Evolutionary conservation across 2,797 vertebrate species (phyloP).

Genomic region (Molossus molossus): DNA sequence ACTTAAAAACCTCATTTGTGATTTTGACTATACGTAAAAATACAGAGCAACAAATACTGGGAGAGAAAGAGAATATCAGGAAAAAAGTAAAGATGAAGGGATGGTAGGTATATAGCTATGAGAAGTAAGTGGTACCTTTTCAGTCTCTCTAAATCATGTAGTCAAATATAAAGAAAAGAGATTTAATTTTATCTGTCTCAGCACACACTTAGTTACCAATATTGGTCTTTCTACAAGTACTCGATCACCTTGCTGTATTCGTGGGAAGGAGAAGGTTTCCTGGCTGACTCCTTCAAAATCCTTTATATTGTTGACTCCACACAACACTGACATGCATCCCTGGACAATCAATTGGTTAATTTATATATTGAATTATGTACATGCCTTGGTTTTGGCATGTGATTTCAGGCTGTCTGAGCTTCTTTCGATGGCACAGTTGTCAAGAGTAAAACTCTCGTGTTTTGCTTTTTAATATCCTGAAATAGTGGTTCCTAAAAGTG

Average conservation of each 20-base stretch:
- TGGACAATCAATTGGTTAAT: background rate
- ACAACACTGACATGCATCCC: background rate
- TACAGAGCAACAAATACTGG: background rate
- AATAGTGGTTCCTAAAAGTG: background rate
- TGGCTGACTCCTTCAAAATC: slow-evolving; percentile 52
- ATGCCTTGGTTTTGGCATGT: background rate
- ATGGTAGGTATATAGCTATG: background rate
- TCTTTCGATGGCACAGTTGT: background rate
- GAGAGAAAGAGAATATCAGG: background rate
- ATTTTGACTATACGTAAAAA: slow-evolving; percentile 61
- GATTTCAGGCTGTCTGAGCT: background rate
- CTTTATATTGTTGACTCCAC: background rate
- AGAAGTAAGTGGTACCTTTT: background rate
- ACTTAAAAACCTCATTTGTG: slow-evolving; percentile 78
- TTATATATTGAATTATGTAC: background rate
- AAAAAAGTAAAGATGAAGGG: background rate
- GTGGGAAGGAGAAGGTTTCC: background rate
- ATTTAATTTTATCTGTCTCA: background rate
- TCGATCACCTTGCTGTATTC: slow-evolving; percentile 26
- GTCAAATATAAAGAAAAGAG: slow-evolving; percentile 32
- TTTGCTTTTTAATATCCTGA: background rate
- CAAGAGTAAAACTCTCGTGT: background rate
- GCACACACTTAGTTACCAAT: background rate
- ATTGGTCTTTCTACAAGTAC: slow-evolving; percentile 40
- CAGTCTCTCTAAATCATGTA: slow-evolving; percentile 2